These are phyloP conservation scores for Cataglyphis albicans DNA, from an alignment of 2,888 invertebrate species.

Conservation along the genomic window DNA sequence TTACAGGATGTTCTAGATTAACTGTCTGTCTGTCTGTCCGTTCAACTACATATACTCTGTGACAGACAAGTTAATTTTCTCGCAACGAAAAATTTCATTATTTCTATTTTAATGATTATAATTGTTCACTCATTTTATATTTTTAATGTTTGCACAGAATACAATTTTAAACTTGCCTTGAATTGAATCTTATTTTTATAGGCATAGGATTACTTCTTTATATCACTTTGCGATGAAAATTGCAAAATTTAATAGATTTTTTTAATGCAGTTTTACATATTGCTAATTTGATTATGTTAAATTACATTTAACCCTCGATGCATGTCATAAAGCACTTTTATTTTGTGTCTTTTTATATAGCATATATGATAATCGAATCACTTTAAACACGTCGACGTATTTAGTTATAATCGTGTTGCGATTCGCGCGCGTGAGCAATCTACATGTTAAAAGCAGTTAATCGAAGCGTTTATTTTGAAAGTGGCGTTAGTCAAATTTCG, in stretches of 20 bases:
- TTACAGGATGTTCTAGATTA: neutral
- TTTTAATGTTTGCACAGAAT: neutral
- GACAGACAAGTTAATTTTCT: neutral
- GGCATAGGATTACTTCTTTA: neutral
- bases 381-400: conserved; percentile 41
- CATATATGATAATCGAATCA: conserved; percentile 21
- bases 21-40: neutral
- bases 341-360: conserved; percentile 29
- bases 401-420: conserved; percentile 46
- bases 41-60: neutral
- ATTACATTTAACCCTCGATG: conserved; percentile 27
- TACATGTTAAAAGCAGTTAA: conserved; percentile 55
- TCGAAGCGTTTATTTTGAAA: conserved; percentile 54
- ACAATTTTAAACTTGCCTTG: neutral
- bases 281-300: conserved; percentile 22
- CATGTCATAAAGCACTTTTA: conserved; percentile 41
- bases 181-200: neutral
- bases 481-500: conserved; percentile 47
- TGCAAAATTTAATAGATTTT: conserved; percentile 13
- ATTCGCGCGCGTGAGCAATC: conserved; percentile 24
- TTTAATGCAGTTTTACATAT: conserved; percentile 37
- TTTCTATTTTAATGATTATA: neutral
- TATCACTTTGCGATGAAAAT: neutral
- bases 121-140: neutral
- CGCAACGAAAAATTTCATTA: neutral